Conservation (phyloP, 2,888 invertebrate genomes). For the Drosophila hamatofila region DNA sequence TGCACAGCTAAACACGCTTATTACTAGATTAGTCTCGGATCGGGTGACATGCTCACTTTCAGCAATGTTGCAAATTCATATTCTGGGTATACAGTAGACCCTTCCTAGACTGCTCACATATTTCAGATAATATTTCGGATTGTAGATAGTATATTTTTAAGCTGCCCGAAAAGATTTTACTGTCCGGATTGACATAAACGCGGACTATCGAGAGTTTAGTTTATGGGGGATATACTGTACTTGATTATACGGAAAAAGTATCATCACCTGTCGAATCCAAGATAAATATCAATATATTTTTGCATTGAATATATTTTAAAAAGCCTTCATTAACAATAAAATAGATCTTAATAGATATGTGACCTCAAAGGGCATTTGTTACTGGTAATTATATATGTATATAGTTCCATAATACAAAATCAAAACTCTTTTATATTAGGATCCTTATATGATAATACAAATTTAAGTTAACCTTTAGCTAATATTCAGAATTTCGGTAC, state of each 20-base stretch:
- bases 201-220: not conserved
- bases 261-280: not conserved
- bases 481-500: not conserved
- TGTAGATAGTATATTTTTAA: not conserved
- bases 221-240: not conserved
- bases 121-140: not conserved
- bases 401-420: too few species aligned
- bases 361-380: too few species aligned
- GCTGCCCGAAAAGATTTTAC: not conserved
- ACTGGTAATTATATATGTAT: too few species aligned
- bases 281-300: not conserved
- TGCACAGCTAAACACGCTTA: slow-evolving; percentile 10
- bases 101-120: not conserved
- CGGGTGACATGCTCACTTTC: slow-evolving; percentile 1
- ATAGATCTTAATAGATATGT: not conserved
- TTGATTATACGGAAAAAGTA: not conserved
- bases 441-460: too few species aligned
- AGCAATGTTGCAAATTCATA: not conserved
- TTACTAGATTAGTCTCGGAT: slow-evolving; percentile 21
- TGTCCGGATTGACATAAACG: not conserved
- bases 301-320: not conserved
- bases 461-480: not conserved
- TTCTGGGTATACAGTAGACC: not conserved
- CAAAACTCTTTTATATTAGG: too few species aligned
- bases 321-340: not conserved